Percentiles rank a stretch among this genome's conserved stretches.
Conservation (phyloP, 2,888 invertebrate genomes). For the Troglohyphantes excavatus region DNA sequence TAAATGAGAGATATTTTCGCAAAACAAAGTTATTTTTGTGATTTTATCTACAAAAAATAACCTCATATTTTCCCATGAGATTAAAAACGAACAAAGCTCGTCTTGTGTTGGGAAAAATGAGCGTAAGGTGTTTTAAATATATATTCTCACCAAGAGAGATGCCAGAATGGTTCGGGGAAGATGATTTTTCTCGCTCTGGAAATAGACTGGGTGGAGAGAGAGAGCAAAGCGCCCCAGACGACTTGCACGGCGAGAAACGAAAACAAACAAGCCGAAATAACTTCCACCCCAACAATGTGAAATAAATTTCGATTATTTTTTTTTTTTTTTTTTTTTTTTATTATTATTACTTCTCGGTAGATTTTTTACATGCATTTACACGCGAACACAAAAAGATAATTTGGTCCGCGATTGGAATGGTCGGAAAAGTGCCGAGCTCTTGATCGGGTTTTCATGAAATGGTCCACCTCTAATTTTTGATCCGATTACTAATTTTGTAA, state of each 20-base stretch:
- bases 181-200: background rate
- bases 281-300: constrained; percentile 31
- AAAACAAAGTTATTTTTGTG: too few relatives aligned
- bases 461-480: too few relatives aligned
- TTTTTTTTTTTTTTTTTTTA: background rate
- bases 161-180: constrained; percentile 1
- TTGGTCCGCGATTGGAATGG: too few relatives aligned
- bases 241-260: constrained; percentile 3
- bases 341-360: background rate
- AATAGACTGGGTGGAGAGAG: background rate
- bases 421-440: too few relatives aligned
- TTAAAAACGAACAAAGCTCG: background rate
- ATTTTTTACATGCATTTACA: too few relatives aligned
- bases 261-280: constrained; percentile 26
- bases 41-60: too few relatives aligned
- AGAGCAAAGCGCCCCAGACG: background rate
- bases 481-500: too few relatives aligned
- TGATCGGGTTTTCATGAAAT: too few relatives aligned
- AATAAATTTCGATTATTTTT: constrained; percentile 26
- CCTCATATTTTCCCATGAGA: too few relatives aligned
- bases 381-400: too few relatives aligned
- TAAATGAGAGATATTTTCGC: too few relatives aligned
- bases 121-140: background rate
- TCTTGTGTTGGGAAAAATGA: background rate
- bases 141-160: background rate